Base-by-base conservation (phyloP, 2,797 vertebrate genomes). In the Sylvia borin region DNA sequence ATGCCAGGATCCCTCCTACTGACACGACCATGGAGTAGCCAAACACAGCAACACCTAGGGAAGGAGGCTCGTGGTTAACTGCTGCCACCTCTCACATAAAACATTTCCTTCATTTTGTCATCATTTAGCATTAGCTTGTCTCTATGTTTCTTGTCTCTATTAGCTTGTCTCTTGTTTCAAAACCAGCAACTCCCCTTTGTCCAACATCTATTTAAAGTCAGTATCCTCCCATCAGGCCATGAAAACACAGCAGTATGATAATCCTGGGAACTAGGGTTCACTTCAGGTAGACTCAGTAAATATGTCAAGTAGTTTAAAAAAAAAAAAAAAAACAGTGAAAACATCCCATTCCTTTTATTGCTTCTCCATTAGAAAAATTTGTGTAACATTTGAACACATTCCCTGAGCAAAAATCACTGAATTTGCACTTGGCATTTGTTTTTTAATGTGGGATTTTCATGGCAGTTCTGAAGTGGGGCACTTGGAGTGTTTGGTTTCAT, bases 1-100 rank as follows among this genome's bases (percentile, higher is more conserved):
- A 99, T 0, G 99, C 99, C 45, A 99, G 88, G 96, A 99, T 98
- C 16, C 99, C 99, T 10, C 99, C 99, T 1, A 99, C 88, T n/a
- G 99, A 99, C 91, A 99, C 98, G 0, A 97, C 90, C 88, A 99
- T 98, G 2, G 99, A 99, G 97, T 99, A 99, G 71, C 98, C 98
- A 38, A 99, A 99, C 60, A 99, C 98, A 0, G 98, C 97, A 45
- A 99, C 32, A 13, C 99, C 99, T 99, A 86, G 36, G 53, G 47
- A 12, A 92, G 81, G 82, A 21, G 32, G 81, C 7, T n/a, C 48
- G 7, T 6, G 42, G 48, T 84, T 57, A 90, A 53, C 25, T 50
- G 61, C 42, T 88, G 78, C 72, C 43, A 53, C 21, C 32, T 70
- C 48, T 78, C 31, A 76, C 45, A 60, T 16, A 43, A 42, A 81